phyloP scores from a whole-genome alignment of 1,140 invertebrate species.

The Phymorhynchus buccinoides region DNA sequence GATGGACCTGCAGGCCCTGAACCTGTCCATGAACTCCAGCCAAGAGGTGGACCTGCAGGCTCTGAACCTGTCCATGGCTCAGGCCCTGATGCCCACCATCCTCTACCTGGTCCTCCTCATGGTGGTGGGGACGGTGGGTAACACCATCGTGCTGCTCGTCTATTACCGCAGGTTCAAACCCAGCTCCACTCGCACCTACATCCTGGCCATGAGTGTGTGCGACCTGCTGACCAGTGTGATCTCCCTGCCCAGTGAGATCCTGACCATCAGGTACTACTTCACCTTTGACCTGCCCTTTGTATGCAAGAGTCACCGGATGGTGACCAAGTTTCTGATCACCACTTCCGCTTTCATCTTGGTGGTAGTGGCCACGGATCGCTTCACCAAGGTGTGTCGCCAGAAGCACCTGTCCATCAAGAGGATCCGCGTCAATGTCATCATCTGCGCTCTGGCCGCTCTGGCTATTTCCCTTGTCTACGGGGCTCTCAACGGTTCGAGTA shows the following conservation, averaged over 20 bases:
- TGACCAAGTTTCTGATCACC: constrained; percentile 43
- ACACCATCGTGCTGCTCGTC: constrained; percentile 52
- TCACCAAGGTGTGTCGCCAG: constrained; percentile 50
- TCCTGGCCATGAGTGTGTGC: constrained; percentile 51
- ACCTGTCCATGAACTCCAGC: background rate
- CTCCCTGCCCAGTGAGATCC: constrained; percentile 51
- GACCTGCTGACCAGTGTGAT: constrained; percentile 51
- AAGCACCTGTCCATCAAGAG: background rate
- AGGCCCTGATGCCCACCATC: constrained; percentile 46
- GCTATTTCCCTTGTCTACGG: constrained; percentile 29
- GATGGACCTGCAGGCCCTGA: background rate
- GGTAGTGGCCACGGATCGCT: constrained; percentile 50
- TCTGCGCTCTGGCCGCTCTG: background rate
- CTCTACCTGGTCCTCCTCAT: constrained; percentile 49
- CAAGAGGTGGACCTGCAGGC: background rate
- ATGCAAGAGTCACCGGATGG: constrained; percentile 43
- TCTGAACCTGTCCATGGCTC: constrained; percentile 32
- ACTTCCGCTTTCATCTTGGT: constrained; percentile 45
- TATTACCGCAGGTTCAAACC: constrained; percentile 51
- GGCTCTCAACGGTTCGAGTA: constrained; percentile 36
- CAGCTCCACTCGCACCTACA: constrained; percentile 51
- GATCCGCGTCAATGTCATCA: background rate
- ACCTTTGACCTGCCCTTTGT: constrained; percentile 19
- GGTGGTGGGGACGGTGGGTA: constrained; percentile 51
- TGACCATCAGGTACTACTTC: constrained; percentile 41